Evolutionary conservation across 2,888 invertebrate species (phyloP).

Genomic region (Drosophila niveifrons): DNA sequence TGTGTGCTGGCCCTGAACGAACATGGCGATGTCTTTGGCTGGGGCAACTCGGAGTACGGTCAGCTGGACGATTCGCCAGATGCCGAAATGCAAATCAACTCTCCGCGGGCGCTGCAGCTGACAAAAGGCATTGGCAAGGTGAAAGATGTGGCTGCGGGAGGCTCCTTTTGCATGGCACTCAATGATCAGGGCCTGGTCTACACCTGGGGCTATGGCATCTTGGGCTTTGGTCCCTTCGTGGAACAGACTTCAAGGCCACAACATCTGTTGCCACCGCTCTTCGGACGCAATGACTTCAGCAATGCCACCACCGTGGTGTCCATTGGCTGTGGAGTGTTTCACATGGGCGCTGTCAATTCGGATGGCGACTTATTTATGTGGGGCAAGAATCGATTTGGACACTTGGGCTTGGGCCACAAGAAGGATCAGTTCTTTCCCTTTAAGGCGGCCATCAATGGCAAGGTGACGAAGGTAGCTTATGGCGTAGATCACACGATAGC

Average conservation of each 20-base stretch:
- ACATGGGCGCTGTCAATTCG: constrained; percentile 93
- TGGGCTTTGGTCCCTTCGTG: constrained; percentile 94
- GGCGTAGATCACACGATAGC: constrained; percentile 95
- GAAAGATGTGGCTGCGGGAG: constrained; percentile 92
- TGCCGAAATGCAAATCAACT: constrained; percentile 88
- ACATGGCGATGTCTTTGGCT: constrained; percentile 96
- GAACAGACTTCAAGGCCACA: constrained; percentile 89
- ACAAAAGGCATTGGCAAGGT: constrained; percentile 91
- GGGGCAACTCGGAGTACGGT: constrained; percentile 98
- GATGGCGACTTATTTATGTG: constrained; percentile 95
- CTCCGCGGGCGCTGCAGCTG: constrained; percentile 89
- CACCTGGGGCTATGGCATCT: constrained; percentile 97
- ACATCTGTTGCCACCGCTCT: constrained; percentile 91
- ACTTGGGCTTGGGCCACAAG: constrained; percentile 92
- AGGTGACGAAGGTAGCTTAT: constrained; percentile 90
- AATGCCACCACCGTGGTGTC: constrained; percentile 88
- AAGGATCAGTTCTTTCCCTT: constrained; percentile 96
- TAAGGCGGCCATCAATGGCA: constrained; percentile 92
- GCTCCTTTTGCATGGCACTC: constrained; percentile 93
- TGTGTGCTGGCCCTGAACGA: constrained; percentile 96
- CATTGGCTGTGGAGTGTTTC: constrained; percentile 90
- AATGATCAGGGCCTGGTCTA: constrained; percentile 94
- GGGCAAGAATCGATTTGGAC: constrained; percentile 94
- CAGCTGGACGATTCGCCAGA: constrained; percentile 87
- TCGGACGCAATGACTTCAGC: constrained; percentile 94